phyloP scores from a whole-genome alignment of 2,797 vertebrate genomes.

The Melanotaenia pygmaea region DNA sequence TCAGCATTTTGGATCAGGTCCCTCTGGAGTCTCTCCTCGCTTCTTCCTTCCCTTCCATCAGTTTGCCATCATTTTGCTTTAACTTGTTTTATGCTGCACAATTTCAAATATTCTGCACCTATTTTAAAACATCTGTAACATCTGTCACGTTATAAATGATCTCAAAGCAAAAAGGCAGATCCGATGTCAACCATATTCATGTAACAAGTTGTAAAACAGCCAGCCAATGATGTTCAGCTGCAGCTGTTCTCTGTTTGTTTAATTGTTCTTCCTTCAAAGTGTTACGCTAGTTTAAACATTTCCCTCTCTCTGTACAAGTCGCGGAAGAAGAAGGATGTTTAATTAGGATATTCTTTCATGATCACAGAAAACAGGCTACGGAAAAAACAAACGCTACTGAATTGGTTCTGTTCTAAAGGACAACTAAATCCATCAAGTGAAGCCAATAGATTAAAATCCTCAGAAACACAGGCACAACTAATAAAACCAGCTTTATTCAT shows the following conservation, averaged over 20 bases:
- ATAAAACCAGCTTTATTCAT: not conserved
- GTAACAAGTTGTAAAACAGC: not conserved
- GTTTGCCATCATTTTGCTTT: constrained; percentile 9
- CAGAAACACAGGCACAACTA: not conserved
- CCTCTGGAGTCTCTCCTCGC: not conserved
- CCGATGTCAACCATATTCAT: not conserved
- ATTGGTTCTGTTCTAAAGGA: not conserved
- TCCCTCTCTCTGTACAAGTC: not conserved
- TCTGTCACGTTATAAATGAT: not conserved
- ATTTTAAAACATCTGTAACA: constrained; percentile 18
- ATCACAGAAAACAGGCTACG: not conserved
- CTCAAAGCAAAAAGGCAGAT: not conserved
- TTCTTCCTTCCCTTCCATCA: constrained; percentile 1
- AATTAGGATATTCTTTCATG: not conserved
- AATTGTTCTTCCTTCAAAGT: not conserved
- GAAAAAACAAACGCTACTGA: not conserved
- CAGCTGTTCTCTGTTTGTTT: not conserved
- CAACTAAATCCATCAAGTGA: not conserved
- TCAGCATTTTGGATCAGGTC: constrained; percentile 39
- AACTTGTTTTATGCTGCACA: not conserved
- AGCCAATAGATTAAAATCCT: not conserved
- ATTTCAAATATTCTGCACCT: not conserved
- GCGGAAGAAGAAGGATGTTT: not conserved
- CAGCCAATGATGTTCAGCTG: not conserved
- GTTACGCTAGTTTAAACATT: not conserved